Percentiles rank a stretch among this genome's conserved stretches.
These are phyloP conservation scores for Prenolepis imparis DNA, from an alignment of 2,888 invertebrate genomes.

Conservation along the genomic window DNA sequence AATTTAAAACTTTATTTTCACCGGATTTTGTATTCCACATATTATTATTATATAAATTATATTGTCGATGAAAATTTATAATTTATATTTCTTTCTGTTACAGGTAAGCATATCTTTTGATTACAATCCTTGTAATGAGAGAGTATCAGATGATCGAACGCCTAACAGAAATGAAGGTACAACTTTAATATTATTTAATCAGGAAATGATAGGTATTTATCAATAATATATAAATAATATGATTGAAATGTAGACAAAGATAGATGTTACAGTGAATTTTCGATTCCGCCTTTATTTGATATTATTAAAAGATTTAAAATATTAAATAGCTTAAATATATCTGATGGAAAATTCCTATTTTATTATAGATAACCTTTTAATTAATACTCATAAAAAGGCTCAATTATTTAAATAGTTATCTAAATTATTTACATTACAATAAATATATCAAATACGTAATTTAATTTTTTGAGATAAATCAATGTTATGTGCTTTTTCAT, in stretches of 20 bases:
- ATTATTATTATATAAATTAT: background rate
- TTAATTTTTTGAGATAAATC: background rate
- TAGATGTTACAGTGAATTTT: background rate
- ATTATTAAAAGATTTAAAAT: background rate
- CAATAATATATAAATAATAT: slow-evolving; percentile 12
- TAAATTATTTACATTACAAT: background rate
- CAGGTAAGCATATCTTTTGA: slow-evolving; percentile 40
- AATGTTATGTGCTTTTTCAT: background rate
- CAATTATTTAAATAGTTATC: background rate
- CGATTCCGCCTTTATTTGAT: background rate
- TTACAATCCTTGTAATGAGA: background rate
- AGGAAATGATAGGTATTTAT: background rate
- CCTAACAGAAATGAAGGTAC: background rate
- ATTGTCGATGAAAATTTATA: slow-evolving; percentile 8
- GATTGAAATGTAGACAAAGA: background rate
- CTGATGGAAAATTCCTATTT: background rate
- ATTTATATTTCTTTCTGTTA: slow-evolving; percentile 42
- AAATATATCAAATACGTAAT: background rate
- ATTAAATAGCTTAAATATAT: too few species aligned
- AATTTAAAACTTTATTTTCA: background rate
- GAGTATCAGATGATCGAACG: background rate
- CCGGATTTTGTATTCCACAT: background rate
- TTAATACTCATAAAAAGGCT: background rate
- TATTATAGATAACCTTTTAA: background rate
- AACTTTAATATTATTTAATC: background rate